Conservation (phyloP, 2,113 vertebrate species). For the Centropus unirufus region DNA sequence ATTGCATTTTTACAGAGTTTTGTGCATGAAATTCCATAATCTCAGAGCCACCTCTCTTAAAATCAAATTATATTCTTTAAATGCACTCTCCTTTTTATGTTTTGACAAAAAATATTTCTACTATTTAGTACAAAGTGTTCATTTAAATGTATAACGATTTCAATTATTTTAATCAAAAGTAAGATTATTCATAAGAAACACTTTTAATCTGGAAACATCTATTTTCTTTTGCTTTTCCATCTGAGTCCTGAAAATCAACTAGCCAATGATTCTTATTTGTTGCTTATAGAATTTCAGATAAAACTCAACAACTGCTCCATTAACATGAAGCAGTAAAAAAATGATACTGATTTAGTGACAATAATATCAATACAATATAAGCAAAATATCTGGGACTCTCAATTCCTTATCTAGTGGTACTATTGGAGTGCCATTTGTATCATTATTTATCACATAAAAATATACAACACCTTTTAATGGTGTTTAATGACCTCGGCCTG, state of each 20-base stretch:
- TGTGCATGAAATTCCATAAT: neutral
- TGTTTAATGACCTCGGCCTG: neutral
- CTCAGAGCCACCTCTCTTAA: neutral
- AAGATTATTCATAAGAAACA: neutral
- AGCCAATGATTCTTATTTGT: neutral
- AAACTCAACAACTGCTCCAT: neutral
- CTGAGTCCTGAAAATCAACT: neutral
- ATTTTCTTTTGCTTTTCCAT: neutral
- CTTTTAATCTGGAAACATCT: neutral
- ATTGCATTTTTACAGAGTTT: neutral
- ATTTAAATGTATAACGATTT: neutral
- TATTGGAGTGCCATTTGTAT: accelerated
- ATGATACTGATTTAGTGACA: neutral
- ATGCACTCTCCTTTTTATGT: neutral
- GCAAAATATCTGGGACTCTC: neutral
- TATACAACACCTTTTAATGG: neutral
- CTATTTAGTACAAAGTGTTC: neutral
- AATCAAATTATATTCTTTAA: neutral
- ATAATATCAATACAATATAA: neutral
- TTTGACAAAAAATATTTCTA: neutral
- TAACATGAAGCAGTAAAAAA: neutral
- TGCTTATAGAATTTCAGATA: neutral
- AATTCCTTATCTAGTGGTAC: neutral
- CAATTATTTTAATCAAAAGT: neutral
- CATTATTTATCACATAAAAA: neutral